Conservation (phyloP, 2,888 invertebrate genomes). For the Troides oblongomaculatus region DNA sequence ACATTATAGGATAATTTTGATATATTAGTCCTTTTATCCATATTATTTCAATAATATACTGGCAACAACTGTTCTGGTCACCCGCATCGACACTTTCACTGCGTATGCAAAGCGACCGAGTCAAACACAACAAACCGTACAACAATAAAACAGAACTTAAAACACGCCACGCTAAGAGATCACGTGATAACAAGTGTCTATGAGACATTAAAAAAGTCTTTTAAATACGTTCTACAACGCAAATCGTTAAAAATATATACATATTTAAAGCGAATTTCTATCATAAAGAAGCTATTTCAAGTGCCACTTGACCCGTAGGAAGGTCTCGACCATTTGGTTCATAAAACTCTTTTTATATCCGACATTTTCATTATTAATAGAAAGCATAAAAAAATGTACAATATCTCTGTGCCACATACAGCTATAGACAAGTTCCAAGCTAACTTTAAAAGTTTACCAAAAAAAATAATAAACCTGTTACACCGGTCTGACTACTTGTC, state of each 20-base stretch:
- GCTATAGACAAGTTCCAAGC: too few relatives aligned
- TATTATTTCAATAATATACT: slow-evolving; percentile 21
- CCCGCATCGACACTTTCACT: slow-evolving; percentile 67
- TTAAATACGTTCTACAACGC: too few relatives aligned
- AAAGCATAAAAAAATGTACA: too few relatives aligned
- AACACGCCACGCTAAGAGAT: not conserved
- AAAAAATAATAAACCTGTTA: slow-evolving; percentile 17
- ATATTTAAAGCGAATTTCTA: too few relatives aligned
- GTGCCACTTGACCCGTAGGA: slow-evolving; percentile 12
- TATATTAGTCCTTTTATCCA: not conserved
- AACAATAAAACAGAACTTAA: slow-evolving; percentile 4
- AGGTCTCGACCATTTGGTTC: slow-evolving; percentile 7
- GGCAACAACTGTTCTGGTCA: slow-evolving; percentile 34
- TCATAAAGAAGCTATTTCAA: not conserved
- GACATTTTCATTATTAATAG: too few relatives aligned
- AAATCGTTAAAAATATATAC: too few relatives aligned
- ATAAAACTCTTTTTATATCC: too few relatives aligned
- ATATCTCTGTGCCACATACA: too few relatives aligned
- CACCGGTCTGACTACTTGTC: not conserved
- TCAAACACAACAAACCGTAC: slow-evolving; percentile 1
- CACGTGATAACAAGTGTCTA: too few relatives aligned
- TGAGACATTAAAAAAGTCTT: too few relatives aligned
- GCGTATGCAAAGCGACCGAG: slow-evolving; percentile 36
- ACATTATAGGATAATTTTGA: not conserved
- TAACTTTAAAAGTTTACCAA: not conserved